These are phyloP conservation scores for Drepana falcataria DNA, from an alignment of 2,888 invertebrate genomes.

Conservation along the genomic window DNA sequence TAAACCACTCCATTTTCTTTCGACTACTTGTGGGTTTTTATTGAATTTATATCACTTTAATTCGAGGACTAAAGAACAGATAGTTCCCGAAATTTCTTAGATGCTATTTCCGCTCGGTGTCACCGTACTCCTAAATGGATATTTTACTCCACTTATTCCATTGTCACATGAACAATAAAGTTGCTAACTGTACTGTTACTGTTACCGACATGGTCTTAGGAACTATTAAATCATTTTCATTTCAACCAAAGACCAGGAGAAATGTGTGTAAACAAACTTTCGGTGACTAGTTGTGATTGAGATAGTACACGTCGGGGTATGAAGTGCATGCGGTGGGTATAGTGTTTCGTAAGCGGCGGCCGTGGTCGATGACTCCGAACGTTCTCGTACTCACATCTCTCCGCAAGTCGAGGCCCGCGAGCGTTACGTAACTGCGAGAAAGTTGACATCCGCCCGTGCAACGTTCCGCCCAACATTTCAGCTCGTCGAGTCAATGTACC, in stretches of 20 bases:
- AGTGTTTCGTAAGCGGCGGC: slow-evolving; percentile 65
- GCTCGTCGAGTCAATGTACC: slow-evolving; percentile 38
- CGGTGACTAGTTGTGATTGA: slow-evolving; percentile 12
- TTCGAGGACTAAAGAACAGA: not conserved
- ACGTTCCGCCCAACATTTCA: slow-evolving; percentile 39
- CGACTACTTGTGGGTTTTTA: too few relatives aligned
- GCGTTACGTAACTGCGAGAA: slow-evolving; percentile 72
- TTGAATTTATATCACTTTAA: too few relatives aligned
- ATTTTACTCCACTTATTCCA: slow-evolving; percentile 2
- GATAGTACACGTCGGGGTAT: slow-evolving; percentile 42
- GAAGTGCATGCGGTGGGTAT: slow-evolving; percentile 27
- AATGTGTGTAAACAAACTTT: not conserved
- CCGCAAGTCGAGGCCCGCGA: slow-evolving; percentile 17
- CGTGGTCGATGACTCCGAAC: slow-evolving; percentile 78
- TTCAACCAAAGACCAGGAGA: not conserved
- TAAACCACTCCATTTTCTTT: not conserved
- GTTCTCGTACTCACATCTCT: slow-evolving; percentile 71
- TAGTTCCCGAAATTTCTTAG: not conserved
- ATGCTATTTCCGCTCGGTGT: not conserved
- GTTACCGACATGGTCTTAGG: slow-evolving; percentile 1
- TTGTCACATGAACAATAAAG: slow-evolving; percentile 2
- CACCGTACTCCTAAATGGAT: slow-evolving; percentile 1
- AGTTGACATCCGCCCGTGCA: slow-evolving; percentile 69
- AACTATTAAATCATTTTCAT: not conserved
- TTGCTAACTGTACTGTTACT: slow-evolving; percentile 2